phyloP scores from a whole-genome alignment of 2,888 invertebrate genomes.

The Crossocerus cetratus region DNA sequence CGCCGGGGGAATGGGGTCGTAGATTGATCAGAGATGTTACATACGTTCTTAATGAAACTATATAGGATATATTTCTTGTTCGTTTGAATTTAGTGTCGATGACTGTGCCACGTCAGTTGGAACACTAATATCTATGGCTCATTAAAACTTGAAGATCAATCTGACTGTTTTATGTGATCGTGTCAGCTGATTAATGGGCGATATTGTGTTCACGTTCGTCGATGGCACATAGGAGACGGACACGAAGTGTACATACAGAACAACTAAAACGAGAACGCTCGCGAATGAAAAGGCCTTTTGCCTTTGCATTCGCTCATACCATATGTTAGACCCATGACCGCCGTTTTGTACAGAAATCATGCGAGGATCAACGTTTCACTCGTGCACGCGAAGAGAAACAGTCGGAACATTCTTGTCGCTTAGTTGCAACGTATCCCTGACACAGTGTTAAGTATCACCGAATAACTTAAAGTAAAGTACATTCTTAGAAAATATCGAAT shows the following conservation, averaged over 20 bases:
- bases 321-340: constrained; percentile 1
- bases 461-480: constrained; percentile 15
- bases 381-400: background rate
- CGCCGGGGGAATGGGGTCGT: background rate
- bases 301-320: background rate
- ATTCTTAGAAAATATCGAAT: constrained; percentile 29
- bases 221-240: background rate
- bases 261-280: no score
- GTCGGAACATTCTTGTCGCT: background rate
- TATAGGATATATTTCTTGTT: constrained; percentile 44
- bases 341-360: constrained; percentile 7
- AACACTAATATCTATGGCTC: background rate
- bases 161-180: background rate
- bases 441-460: constrained; percentile 29
- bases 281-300: no score
- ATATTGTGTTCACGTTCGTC: background rate
- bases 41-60: constrained; percentile 45
- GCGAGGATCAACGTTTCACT: constrained; percentile 3
- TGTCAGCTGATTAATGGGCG: background rate
- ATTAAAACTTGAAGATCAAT: background rate
- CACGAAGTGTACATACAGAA: background rate
- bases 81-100: constrained; percentile 27
- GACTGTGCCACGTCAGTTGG: constrained; percentile 11
- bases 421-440: background rate
- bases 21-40: background rate